phyloP scores from a whole-genome alignment of 2,113 vertebrate genomes.

The Otus sunia region DNA sequence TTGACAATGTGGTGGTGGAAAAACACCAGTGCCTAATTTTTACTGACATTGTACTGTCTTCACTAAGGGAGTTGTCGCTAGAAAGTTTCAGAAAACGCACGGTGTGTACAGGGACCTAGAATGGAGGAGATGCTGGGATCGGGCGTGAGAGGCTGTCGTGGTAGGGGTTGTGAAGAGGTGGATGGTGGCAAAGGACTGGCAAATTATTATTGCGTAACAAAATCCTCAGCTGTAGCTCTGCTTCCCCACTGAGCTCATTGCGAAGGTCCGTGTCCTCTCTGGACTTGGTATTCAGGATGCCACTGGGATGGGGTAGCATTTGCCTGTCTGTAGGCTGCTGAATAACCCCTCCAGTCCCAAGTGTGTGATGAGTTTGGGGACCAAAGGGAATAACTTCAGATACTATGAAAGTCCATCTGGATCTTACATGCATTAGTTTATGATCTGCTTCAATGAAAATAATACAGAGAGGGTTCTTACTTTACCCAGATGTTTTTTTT shows the following conservation, averaged over 20 bases:
- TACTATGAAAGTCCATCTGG: neutral
- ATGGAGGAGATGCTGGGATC: neutral
- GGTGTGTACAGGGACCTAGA: neutral
- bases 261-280: neutral
- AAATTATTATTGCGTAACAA: neutral
- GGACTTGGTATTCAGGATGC: neutral
- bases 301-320: neutral
- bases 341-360: neutral
- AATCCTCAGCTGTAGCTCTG: neutral
- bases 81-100: neutral
- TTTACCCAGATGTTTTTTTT: neutral
- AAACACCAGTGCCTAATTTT: neutral
- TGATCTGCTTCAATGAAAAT: neutral
- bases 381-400: neutral
- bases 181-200: neutral
- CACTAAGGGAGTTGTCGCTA: neutral
- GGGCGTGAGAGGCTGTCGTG: rapidly evolving
- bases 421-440: neutral
- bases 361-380: neutral
- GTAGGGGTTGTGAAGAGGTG: neutral
- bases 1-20: neutral
- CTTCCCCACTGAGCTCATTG: neutral
- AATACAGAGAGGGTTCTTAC: neutral
- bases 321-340: neutral
- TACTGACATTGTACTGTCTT: neutral